phyloP scores from a whole-genome alignment of 2,113 vertebrate species.

The Microtus montanus region DNA sequence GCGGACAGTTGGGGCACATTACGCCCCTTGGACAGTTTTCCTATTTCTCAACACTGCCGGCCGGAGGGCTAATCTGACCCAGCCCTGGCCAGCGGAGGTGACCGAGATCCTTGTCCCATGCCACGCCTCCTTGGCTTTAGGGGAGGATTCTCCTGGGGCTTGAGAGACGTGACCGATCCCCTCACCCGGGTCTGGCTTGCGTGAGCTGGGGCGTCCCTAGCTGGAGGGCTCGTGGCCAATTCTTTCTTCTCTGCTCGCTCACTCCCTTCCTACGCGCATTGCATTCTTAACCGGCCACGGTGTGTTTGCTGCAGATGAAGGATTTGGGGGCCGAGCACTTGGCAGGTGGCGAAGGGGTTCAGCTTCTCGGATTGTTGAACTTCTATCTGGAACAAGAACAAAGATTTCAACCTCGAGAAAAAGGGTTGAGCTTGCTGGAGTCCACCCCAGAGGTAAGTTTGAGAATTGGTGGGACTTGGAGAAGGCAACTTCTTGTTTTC shows the following conservation, averaged over 20 bases:
- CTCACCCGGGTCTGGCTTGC: neutral
- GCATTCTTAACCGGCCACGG: neutral
- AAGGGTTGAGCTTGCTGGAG: slow-evolving; percentile 93
- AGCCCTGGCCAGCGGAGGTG: neutral
- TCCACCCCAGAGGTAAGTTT: slow-evolving; percentile 84
- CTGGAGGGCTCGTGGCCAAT: neutral
- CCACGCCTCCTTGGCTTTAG: slow-evolving; percentile 54
- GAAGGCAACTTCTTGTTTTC: neutral
- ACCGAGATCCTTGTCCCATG: neutral
- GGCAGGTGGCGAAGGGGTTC: slow-evolving; percentile 89
- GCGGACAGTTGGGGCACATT: neutral
- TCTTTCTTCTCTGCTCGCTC: neutral
- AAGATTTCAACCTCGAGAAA: slow-evolving; percentile 91
- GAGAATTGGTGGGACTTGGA: neutral
- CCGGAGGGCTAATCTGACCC: neutral
- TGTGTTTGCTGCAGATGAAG: slow-evolving; percentile 80
- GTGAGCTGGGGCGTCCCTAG: neutral
- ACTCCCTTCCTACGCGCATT: neutral
- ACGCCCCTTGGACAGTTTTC: neutral
- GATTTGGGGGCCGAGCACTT: slow-evolving; percentile 78
- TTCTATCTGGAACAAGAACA: slow-evolving; percentile 92
- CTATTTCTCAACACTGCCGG: neutral
- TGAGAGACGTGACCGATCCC: slow-evolving; percentile 15
- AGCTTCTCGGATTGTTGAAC: slow-evolving; percentile 93
- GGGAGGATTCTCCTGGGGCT: neutral